Evolutionary conservation across 2,113 vertebrate genomes (phyloP), one percentile per base, ranked within the genome.

Genomic region (Phrynosoma platyrhinos): DNA sequence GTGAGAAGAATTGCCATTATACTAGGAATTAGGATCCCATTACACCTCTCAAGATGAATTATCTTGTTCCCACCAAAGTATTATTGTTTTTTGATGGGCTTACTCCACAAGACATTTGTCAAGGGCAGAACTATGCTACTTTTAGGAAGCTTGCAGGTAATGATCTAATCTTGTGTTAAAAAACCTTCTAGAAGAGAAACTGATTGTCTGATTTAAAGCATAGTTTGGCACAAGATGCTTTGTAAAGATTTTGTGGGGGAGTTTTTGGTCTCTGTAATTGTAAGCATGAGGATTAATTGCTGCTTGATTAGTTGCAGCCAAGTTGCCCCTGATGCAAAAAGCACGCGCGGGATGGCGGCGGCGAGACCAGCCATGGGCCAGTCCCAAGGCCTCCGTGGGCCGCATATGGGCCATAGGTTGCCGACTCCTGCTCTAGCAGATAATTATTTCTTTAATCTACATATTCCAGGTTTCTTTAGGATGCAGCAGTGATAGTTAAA

Each of bases 11-110:
- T 80, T 79, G 6, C 76, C 53, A 30, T 79, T 64, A 79, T 58
- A 69, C 36, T 30, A 74, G 62, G 32, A 66, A 58, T 76, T 62
- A 47, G 85, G 55, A 32, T 42, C 58, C 66, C 36, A n/a, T 79
- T 12, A 52, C 75, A 72, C 12, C 64, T 68, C 40, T 87, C 80
- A 79, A 71, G 72, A 83, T 18, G 47, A 66, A 79, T 83, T 82
- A 79, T 58, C 81, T 42, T 23, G 16, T 87, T 87, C 23, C 69
- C 55, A 69, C 81, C 40, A 53, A 87, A 64, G 4, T n/a, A 71
- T 77, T 90, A 77, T 69, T 85, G 23, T 25, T 42, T 79, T 30
- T 68, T 80, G 81, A 83, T 81, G 83, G 9, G 76, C n/a, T 52
- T 87, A 36, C 32, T 55, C 64, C 80, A 74, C 66, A 71, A 68